phyloP scores from a whole-genome alignment of 2,888 invertebrate genomes.

The Acrobeloides nanus region DNA sequence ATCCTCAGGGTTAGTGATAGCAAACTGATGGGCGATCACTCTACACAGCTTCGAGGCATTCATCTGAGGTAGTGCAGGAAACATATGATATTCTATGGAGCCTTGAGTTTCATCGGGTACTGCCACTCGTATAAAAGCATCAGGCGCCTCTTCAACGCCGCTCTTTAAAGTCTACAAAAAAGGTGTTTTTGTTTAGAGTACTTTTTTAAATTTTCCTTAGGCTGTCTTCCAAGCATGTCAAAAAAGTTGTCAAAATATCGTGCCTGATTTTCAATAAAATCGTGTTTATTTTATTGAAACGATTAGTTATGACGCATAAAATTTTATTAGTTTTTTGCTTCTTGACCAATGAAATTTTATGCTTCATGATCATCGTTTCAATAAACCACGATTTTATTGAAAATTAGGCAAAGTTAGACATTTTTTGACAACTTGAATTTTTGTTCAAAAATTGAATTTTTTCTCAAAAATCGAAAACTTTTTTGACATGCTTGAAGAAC shows the following conservation, averaged over 20 bases:
- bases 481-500: neutral
- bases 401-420: no score
- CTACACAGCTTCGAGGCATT: slow-evolving; percentile 85
- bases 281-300: neutral
- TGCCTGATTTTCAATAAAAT: neutral
- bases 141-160: slow-evolving; percentile 18
- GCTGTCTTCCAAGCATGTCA: neutral
- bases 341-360: no score
- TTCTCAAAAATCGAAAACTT: neutral
- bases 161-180: slow-evolving; percentile 20
- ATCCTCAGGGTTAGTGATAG: slow-evolving; percentile 91
- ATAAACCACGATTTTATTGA: no score
- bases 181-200: neutral
- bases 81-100: slow-evolving; percentile 76
- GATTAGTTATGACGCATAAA: no score
- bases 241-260: neutral
- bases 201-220: neutral
- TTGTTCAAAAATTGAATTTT: no score
- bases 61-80: slow-evolving; percentile 86
- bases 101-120: slow-evolving; percentile 89
- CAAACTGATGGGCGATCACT: slow-evolving; percentile 79
- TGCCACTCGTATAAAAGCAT: slow-evolving; percentile 72
- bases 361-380: no score
- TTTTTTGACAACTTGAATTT: no score
- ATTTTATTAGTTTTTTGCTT: no score